These are phyloP conservation scores for Eupristina koningsbergeri DNA, from an alignment of 1,140 invertebrate species.

Conservation along the genomic window DNA sequence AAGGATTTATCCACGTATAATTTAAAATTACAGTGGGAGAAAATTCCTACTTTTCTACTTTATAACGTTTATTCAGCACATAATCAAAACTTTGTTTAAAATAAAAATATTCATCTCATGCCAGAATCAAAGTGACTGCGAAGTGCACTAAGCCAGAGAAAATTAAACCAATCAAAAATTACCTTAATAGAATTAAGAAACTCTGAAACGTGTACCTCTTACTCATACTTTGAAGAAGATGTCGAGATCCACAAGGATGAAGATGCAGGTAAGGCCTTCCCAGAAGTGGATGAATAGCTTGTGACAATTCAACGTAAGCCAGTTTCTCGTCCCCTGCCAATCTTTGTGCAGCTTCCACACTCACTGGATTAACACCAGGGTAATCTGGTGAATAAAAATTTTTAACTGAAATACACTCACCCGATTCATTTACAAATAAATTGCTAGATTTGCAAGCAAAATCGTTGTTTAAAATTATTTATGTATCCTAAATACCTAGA, in stretches of 20 bases:
- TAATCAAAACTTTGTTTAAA: no score
- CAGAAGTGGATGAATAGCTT: constrained; percentile 70
- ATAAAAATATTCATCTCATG: no score
- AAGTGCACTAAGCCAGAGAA: no score
- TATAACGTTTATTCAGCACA: no score
- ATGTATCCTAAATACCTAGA: no score
- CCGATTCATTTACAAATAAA: not conserved
- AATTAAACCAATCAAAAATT: no score
- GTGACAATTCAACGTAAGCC: constrained; percentile 66
- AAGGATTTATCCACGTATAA: no score
- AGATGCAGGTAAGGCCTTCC: constrained; percentile 68
- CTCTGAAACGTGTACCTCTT: constrained; percentile 59
- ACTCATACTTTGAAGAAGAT: constrained; percentile 60
- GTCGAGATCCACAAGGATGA: constrained; percentile 70
- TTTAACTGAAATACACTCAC: not conserved
- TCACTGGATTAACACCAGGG: constrained; percentile 66
- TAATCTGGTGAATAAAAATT: constrained; percentile 60
- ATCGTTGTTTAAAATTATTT: no score
- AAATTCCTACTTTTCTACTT: no score
- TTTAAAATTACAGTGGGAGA: no score
- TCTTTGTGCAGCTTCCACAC: constrained; percentile 66
- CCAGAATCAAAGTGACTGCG: no score
- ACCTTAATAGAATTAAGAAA: not conserved
- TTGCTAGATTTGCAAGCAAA: no score
- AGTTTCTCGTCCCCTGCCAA: constrained; percentile 52